These are phyloP conservation scores for Rhodeus uyekii DNA, from an alignment of 2,797 vertebrate species.

Conservation along the genomic window DNA sequence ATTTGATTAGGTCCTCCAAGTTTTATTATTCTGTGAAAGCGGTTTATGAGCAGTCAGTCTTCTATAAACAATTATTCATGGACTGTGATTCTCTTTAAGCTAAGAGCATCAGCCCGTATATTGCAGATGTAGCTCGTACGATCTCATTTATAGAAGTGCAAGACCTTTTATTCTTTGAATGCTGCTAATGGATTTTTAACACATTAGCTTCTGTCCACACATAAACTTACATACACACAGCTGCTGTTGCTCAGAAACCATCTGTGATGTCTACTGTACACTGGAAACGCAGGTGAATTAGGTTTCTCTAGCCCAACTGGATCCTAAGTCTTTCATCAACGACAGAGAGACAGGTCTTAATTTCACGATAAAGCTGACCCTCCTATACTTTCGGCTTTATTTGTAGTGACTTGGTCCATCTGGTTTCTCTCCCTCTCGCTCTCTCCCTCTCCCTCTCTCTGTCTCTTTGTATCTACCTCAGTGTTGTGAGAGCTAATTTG, in stretches of 20 bases:
- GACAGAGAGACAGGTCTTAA: not conserved
- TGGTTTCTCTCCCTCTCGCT: conserved; percentile 19
- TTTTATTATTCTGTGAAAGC: conserved; percentile 27
- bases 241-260: conserved; percentile 36
- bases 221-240: conserved; percentile 19
- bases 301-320: conserved; percentile 2
- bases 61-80: conserved; percentile 36
- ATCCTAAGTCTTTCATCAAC: not conserved
- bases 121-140: not conserved
- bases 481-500: conserved; percentile 54
- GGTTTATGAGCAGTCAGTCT: conserved; percentile 27
- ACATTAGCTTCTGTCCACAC: conserved; percentile 17
- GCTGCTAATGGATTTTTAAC: conserved; percentile 38
- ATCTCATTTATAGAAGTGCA: conserved; percentile 24
- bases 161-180: conserved; percentile 28
- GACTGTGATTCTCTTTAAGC: conserved; percentile 23
- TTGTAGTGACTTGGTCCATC: conserved; percentile 46
- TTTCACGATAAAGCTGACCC: conserved; percentile 35
- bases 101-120: conserved; percentile 19
- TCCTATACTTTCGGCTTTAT: conserved; percentile 34
- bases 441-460: not conserved
- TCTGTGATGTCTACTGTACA: conserved; percentile 30
- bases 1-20: not conserved
- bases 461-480: conserved; percentile 28
- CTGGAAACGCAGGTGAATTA: conserved; percentile 26